Conservation (phyloP, 2,797 vertebrate species). For the Coracias cyanogaster region DNA sequence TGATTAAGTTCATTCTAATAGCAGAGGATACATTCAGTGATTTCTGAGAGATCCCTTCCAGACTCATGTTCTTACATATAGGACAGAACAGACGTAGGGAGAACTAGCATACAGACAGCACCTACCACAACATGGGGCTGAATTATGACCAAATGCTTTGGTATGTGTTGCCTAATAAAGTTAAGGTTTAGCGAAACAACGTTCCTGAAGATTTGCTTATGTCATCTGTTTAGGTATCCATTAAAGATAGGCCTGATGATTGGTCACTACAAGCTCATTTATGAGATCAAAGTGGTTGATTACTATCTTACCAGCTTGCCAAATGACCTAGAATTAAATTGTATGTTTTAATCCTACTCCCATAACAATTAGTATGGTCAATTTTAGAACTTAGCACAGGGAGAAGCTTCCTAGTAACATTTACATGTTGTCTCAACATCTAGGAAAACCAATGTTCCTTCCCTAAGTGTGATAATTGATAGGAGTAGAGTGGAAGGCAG, state of each 20-base stretch:
- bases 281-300: not conserved
- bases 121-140: not conserved
- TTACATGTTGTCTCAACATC: not conserved
- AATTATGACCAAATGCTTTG: not conserved
- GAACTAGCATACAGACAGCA: not conserved
- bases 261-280: not conserved
- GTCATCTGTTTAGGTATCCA: not conserved
- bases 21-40: not conserved
- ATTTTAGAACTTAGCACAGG: not conserved
- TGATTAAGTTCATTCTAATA: not conserved
- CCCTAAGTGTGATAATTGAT: not conserved
- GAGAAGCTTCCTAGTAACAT: not conserved
- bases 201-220: not conserved
- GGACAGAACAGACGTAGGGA: not conserved
- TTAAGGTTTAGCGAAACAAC: not conserved
- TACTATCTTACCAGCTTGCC: not conserved
- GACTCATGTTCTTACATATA: not conserved
- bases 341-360: not conserved
- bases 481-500: not conserved
- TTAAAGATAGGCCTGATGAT: not conserved
- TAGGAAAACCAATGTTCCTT: not conserved
- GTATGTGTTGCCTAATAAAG: not conserved
- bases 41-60: not conserved
- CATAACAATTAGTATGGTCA: not conserved
- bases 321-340: not conserved